Percentiles rank a stretch among this genome's conserved stretches.
These are phyloP conservation scores for Dinoponera quadriceps DNA, from an alignment of 1,140 invertebrate genomes.

Conservation along the genomic window DNA sequence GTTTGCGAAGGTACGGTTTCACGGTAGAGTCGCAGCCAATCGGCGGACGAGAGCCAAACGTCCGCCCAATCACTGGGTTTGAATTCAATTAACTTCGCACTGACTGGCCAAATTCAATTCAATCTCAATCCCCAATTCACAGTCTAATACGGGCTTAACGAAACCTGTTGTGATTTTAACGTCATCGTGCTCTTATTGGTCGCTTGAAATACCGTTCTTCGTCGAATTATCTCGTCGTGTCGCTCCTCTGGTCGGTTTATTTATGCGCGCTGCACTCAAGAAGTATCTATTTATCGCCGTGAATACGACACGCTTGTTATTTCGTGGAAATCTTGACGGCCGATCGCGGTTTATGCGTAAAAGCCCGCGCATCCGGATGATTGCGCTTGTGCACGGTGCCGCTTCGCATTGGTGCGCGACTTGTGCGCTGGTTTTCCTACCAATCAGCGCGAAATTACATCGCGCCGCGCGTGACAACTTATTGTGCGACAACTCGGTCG, in stretches of 20 bases:
- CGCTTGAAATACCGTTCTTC: conserved; percentile 29
- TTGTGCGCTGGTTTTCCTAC: background rate
- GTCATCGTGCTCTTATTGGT: conserved; percentile 10
- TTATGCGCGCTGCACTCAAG: background rate
- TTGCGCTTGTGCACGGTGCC: background rate
- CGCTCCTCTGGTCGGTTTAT: background rate
- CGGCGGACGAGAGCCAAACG: too few species aligned
- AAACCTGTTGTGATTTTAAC: too few species aligned
- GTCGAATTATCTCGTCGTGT: background rate
- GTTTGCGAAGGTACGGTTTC: too few species aligned
- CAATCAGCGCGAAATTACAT: background rate
- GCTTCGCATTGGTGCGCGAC: background rate
- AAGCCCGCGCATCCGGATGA: background rate
- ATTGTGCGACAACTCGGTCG: too few species aligned
- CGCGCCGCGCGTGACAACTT: too few species aligned
- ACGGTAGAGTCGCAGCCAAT: too few species aligned
- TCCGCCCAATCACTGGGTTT: too few species aligned
- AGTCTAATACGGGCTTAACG: too few species aligned
- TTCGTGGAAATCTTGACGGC: background rate
- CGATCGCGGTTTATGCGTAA: too few species aligned
- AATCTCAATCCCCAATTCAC: too few species aligned
- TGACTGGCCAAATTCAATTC: too few species aligned
- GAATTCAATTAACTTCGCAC: too few species aligned
- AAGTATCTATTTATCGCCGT: background rate
- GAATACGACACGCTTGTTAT: background rate